Conservation (phyloP, 2,113 vertebrate species). For the Mobula hypostoma region DNA sequence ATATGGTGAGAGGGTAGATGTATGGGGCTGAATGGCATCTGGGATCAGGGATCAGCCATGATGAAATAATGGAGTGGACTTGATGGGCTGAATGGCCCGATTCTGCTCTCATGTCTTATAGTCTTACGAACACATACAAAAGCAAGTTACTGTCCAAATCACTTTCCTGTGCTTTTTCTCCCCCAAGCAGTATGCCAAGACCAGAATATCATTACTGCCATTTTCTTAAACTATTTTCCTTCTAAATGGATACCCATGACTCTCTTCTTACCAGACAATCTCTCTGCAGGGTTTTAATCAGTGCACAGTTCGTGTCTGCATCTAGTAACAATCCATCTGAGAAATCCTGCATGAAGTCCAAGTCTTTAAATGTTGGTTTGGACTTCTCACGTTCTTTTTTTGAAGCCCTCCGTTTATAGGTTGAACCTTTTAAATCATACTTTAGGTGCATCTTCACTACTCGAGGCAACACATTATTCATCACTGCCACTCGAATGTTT, state of each 20-base stretch:
- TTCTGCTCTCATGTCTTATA: too few relatives aligned
- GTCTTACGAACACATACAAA: not conserved
- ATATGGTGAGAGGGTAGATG: too few relatives aligned
- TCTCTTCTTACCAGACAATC: conserved; percentile 82
- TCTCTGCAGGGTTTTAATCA: conserved; percentile 88
- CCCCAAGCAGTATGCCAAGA: not conserved
- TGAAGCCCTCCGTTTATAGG: conserved; percentile 89
- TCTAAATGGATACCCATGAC: not conserved
- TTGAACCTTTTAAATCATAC: conserved; percentile 93
- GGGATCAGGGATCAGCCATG: too few relatives aligned
- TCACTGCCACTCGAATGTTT: conserved; percentile 94
- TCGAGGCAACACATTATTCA: conserved; percentile 94
- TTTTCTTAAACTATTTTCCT: not conserved
- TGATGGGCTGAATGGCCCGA: too few relatives aligned
- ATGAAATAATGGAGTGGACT: too few relatives aligned
- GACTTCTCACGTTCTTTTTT: conserved; percentile 92
- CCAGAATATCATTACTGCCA: not conserved
- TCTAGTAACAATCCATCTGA: conserved; percentile 86
- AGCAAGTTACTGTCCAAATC: not conserved
- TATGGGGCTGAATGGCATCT: too few relatives aligned
- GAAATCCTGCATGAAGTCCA: conserved; percentile 93
- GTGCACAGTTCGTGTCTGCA: conserved; percentile 78
- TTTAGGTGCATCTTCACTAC: conserved; percentile 96
- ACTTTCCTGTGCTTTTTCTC: not conserved
- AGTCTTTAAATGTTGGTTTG: conserved; percentile 87